Base-by-base conservation (phyloP, 2,888 invertebrate genomes). In the Baronia brevicornis region DNA sequence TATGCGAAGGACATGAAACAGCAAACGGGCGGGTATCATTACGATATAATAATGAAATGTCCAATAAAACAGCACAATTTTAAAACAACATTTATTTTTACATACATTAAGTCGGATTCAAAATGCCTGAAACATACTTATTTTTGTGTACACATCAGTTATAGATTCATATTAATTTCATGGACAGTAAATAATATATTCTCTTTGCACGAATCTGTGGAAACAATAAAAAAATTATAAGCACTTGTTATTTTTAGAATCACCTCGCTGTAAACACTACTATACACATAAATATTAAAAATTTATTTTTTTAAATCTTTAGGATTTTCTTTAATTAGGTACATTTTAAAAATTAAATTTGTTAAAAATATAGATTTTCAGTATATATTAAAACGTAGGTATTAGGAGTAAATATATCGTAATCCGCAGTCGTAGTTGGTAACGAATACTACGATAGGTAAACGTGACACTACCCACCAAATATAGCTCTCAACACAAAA, bases 31-130 rank as follows among this genome's bases (percentile, higher is more conserved):
- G n/a, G n/a, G n/a, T n/a, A n/a, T n/a, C n/a, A n/a, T n/a, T n/a
- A n/a, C n/a, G n/a, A n/a, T n/a, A n/a, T n/a, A n/a, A n/a, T n/a
- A n/a, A n/a, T n/a, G n/a, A n/a, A n/a, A n/a, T n/a, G n/a, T n/a
- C n/a, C 22, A 75, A 73, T 73, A 48, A 80, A 79, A 80, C 51
- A 65, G 51, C 64, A 74, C 68, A 71, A 70, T 74, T 77, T 80
- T 79, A 84, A 84, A 84, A 84, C 82, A 84, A 84, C 84, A 84
- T 84, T 84, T 84, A 84, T 84, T 84, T 82, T 82, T 84, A 82
- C 82, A 84, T 82, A 84, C 80, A 84, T 82, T 80, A 80, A 80
- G 78, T 84, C 82, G 74, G 82, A 84, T 84, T 84, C 79, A 80
- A 84, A 84, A 82, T 77, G 78, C 70, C 74, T 77, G 82, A 82